Conservation (phyloP, 2,113 vertebrate genomes). For the Petroica traversi region DNA sequence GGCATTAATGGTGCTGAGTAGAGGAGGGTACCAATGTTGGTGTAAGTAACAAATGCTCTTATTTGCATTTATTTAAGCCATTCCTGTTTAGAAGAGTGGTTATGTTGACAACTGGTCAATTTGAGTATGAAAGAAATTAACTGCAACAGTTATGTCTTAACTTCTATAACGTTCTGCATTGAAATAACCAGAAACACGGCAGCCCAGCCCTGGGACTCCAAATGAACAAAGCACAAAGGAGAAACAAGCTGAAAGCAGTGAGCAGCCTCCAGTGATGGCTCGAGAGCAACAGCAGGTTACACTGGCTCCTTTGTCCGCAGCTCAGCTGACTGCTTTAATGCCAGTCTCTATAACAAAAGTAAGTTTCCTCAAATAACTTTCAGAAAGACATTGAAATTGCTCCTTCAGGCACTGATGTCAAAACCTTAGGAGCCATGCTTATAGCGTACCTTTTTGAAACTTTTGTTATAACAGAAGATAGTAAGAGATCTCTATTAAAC, state of each 20-base stretch:
- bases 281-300: slow-evolving; percentile 50
- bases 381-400: not conserved
- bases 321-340: slow-evolving; percentile 24
- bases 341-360: slow-evolving; percentile 72
- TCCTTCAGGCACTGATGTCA: not conserved
- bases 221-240: slow-evolving; percentile 56
- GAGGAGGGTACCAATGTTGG: not conserved
- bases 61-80: not conserved
- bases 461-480: not conserved
- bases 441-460: not conserved
- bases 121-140: not conserved
- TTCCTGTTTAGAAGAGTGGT: not conserved
- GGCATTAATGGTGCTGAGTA: accelerated
- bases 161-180: not conserved
- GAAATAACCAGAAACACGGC: slow-evolving; percentile 39
- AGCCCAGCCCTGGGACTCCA: not conserved
- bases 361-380: slow-evolving; percentile 38
- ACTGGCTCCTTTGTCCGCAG: slow-evolving; percentile 18
- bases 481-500: not conserved
- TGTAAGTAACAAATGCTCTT: not conserved
- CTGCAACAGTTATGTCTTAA: not conserved
- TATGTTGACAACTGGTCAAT: not conserved
- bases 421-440: not conserved
- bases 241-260: slow-evolving; percentile 66
- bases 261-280: slow-evolving; percentile 66